Evolutionary conservation across 2,113 vertebrate genomes (phyloP), one percentile per base, ranked within the genome.

Genomic region (Syngnathus floridae): DNA sequence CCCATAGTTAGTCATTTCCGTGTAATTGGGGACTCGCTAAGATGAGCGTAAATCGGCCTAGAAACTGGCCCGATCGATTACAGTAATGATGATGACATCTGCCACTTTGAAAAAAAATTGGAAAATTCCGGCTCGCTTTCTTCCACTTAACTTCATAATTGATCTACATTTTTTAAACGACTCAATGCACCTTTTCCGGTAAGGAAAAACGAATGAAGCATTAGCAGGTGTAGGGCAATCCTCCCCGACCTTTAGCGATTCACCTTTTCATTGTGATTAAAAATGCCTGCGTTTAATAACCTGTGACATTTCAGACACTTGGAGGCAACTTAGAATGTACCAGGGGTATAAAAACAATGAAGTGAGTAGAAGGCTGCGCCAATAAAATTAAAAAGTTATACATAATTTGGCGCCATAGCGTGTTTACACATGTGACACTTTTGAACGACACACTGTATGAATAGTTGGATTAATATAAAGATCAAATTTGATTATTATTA

Each of bases 291-390:
- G 72, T 77, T 46, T 81, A 84, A 86, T 85, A 82, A 85, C 78
- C 78, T 84, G 77, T 88, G 86, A 89, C 88, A 88, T 89, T 89
- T 89, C 14, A 75, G 67, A 83, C 77, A 60, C 7, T 73, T 36
- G 71, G 76, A 64, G 66, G 31, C 59, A 67, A 71, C 36, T 69
- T 69, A 26, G 67, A 72, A 82, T 66, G 66, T 70, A 80, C 72
- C 21, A 22, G 21, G 45, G 1, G 45, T 17, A 46, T 14, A 17
- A 46, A 57, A 35, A 37, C 19, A 22, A 64, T 38, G 69, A 14
- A 22, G 38, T 49, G 16, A 13, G 45, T 55, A 26, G 12, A 51
- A 49, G 36, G 7, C 51, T 79, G 62, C 67, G 70, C 37, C 41
- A 52, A 17, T 57, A 65, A 59, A 70, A 17, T 17, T 48, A 65